Evolutionary conservation across 1,140 invertebrate species (phyloP).

Genomic region (Leptinotarsa defecta): DNA sequence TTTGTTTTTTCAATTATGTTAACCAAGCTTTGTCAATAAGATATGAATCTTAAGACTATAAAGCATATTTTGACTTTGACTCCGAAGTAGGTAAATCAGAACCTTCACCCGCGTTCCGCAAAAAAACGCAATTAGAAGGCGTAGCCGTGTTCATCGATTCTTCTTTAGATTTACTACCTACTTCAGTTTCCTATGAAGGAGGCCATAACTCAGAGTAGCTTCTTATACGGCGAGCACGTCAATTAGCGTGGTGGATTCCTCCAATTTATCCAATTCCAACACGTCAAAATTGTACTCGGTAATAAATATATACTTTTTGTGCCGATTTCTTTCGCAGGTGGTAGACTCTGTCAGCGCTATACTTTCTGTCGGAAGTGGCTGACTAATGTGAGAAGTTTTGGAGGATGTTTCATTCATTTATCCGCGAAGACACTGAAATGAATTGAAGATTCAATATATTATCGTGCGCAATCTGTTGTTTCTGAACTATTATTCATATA

Average conservation of each 20-base stretch:
- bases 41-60: no score
- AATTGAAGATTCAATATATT: no score
- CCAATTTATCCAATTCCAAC: slow-evolving; percentile 25
- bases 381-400: no score
- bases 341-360: neutral
- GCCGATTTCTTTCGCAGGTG: slow-evolving; percentile 6
- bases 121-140: slow-evolving; percentile 35
- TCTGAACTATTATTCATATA: no score
- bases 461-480: no score
- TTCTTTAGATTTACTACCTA: slow-evolving; percentile 35
- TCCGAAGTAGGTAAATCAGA: neutral
- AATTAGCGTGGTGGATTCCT: slow-evolving; percentile 29
- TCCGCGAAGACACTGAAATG: no score
- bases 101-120: neutral
- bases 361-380: no score
- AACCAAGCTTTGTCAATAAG: no score
- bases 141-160: slow-evolving; percentile 32
- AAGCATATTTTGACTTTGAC: no score
- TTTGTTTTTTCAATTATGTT: no score
- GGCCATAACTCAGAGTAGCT: slow-evolving; percentile 26
- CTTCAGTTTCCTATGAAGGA: slow-evolving; percentile 28
- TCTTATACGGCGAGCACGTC: slow-evolving; percentile 32
- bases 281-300: slow-evolving; percentile 17
- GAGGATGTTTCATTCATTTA: no score
- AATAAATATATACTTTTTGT: slow-evolving; percentile 14